Percentiles rank a stretch among this genome's conserved stretches.
Conservation (phyloP, 2,888 invertebrate genomes). For the Drosophila prostipennis region DNA sequence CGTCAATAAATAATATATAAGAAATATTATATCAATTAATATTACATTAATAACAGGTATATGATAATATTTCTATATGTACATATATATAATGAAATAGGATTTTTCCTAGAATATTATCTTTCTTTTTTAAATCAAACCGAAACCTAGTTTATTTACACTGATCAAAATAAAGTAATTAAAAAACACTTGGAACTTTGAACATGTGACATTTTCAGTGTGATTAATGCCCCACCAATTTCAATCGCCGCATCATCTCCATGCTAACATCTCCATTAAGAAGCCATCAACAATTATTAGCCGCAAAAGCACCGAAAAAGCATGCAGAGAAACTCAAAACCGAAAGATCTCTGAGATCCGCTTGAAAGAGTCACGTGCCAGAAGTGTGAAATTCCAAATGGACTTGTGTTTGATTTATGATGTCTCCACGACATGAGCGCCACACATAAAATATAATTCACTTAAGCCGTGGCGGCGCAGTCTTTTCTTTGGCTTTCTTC, state of each 20-base stretch:
- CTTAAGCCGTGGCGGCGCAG: slow-evolving; percentile 46
- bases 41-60: no score
- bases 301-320: neutral
- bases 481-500: slow-evolving; percentile 25
- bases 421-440: slow-evolving; percentile 55
- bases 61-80: no score
- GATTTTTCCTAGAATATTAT: no score
- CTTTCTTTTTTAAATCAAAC: no score
- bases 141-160: no score
- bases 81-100: no score
- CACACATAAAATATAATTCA: slow-evolving; percentile 64
- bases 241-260: slow-evolving; percentile 5
- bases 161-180: neutral
- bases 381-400: slow-evolving; percentile 51
- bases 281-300: slow-evolving; percentile 21
- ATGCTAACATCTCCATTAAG: slow-evolving; percentile 30
- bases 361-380: slow-evolving; percentile 55
- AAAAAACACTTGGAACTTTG: neutral
- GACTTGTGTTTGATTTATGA: slow-evolving; percentile 66
- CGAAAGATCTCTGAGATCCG: slow-evolving; percentile 36
- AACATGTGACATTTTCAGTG: neutral
- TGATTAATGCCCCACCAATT: neutral
- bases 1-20: no score
- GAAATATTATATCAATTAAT: no score
- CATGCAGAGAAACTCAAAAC: slow-evolving; percentile 21